Percentiles rank a stretch among this genome's conserved stretches.
Evolutionary conservation across 2,113 vertebrate genomes (phyloP).

Genomic region (Theristicus caerulescens): DNA sequence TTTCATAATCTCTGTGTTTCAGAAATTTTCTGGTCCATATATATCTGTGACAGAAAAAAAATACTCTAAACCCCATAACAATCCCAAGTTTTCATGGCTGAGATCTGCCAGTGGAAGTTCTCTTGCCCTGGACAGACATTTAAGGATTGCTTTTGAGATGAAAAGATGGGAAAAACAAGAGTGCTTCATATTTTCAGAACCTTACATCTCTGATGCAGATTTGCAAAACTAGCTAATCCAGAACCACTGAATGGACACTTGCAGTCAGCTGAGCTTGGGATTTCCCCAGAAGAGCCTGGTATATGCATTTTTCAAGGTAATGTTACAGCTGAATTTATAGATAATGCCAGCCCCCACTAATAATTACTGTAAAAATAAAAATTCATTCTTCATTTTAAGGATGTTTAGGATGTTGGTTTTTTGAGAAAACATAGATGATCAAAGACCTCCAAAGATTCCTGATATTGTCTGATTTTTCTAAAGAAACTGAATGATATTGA

Average conservation of each 20-base stretch:
- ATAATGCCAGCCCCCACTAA: neutral
- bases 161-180: neutral
- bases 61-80: neutral
- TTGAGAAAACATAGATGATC: neutral
- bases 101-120: neutral
- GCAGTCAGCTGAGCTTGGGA: neutral
- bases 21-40: neutral
- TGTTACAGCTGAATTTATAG: neutral
- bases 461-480: neutral
- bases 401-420: neutral
- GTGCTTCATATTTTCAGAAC: neutral
- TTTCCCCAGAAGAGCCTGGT: neutral
- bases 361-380: neutral
- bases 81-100: neutral
- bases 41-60: neutral
- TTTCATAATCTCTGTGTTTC: neutral
- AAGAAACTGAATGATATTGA: neutral
- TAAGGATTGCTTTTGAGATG: neutral
- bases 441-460: neutral
- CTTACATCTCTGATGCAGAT: neutral
- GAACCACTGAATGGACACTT: neutral
- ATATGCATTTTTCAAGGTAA: neutral
- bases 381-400: neutral
- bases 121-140: neutral
- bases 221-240: neutral